Conservation (phyloP, 2,113 vertebrate genomes). For the Calyptommatus sinebrachiatus region DNA sequence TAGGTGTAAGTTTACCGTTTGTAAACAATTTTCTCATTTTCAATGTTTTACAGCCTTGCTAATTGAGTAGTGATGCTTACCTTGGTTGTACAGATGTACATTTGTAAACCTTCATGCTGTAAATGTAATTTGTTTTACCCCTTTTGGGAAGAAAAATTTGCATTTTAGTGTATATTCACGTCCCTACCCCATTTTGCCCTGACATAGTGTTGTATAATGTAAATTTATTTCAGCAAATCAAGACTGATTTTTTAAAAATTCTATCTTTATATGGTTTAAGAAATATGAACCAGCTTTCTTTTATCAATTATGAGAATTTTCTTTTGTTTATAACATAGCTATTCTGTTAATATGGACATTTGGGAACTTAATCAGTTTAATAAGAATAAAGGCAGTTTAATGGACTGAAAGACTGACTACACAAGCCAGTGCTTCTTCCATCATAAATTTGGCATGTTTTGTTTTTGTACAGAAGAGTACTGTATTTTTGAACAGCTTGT, state of each 20-base stretch:
- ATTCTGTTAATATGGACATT: slow-evolving; percentile 85
- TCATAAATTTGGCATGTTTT: slow-evolving; percentile 86
- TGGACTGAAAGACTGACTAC: slow-evolving; percentile 80
- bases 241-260: slow-evolving; percentile 89
- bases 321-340: slow-evolving; percentile 92
- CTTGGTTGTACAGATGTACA: slow-evolving; percentile 99
- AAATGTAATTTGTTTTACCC: slow-evolving; percentile 98
- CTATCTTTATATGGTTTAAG: slow-evolving; percentile 91
- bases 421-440: slow-evolving; percentile 85
- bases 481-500: slow-evolving; percentile 96
- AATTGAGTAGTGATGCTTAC: slow-evolving; percentile 92
- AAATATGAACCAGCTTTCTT: slow-evolving; percentile 88
- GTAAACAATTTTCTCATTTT: slow-evolving; percentile 80
- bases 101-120: slow-evolving; percentile 99
- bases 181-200: slow-evolving; percentile 78
- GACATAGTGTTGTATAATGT: slow-evolving; percentile 99
- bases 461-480: slow-evolving; percentile 98
- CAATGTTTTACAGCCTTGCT: slow-evolving; percentile 91
- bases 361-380: slow-evolving; percentile 78
- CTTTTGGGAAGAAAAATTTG: slow-evolving; percentile 83
- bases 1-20: slow-evolving; percentile 96
- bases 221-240: slow-evolving; percentile 92
- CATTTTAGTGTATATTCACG: slow-evolving; percentile 99
- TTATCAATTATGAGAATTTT: slow-evolving; percentile 85
- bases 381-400: slow-evolving; percentile 79